A percentile compares a stretch with the other conserved stretches of the same genome.
Conservation (phyloP, 2,797 vertebrate genomes). For the Discoglossus pictus region DNA sequence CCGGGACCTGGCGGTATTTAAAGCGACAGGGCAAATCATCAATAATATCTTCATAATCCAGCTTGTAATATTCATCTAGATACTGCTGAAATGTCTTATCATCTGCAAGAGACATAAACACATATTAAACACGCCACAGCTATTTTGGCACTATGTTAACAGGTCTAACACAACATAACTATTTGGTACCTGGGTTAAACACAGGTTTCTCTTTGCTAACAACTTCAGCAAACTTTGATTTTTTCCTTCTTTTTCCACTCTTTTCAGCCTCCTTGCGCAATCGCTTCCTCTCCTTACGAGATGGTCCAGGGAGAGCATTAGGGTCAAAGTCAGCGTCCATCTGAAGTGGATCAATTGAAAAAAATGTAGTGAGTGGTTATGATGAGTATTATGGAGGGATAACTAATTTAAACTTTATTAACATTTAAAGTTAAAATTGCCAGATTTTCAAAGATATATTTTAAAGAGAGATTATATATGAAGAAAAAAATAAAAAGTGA, state of each 20-base stretch:
- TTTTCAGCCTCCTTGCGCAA: slow-evolving; percentile 60
- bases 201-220: slow-evolving; percentile 75
- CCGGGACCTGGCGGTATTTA: slow-evolving; percentile 81
- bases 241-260: slow-evolving; percentile 76
- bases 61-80: slow-evolving; percentile 84
- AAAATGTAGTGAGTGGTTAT: too few relatives aligned
- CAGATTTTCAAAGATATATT: too few relatives aligned
- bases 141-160: too few relatives aligned
- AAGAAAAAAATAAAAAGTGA: too few relatives aligned
- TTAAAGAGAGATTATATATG: rapidly evolving
- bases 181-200: slow-evolving; percentile 85
- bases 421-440: too few relatives aligned
- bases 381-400: too few relatives aligned
- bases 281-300: slow-evolving; percentile 65
- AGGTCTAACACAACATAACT: too few relatives aligned
- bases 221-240: slow-evolving; percentile 76
- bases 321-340: slow-evolving; percentile 92
- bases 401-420: too few relatives aligned
- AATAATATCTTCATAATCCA: slow-evolving; percentile 89
- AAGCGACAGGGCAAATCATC: slow-evolving; percentile 89
- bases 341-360: slow-evolving; percentile 64
- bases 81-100: slow-evolving; percentile 84
- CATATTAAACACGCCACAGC: too few relatives aligned
- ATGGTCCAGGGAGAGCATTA: slow-evolving; percentile 59
- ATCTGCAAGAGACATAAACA: slow-evolving; percentile 62